A percentile compares a stretch with the other conserved stretches of the same genome.
phyloP scores from a whole-genome alignment of 1,140 invertebrate species.

The Nymphalis io region DNA sequence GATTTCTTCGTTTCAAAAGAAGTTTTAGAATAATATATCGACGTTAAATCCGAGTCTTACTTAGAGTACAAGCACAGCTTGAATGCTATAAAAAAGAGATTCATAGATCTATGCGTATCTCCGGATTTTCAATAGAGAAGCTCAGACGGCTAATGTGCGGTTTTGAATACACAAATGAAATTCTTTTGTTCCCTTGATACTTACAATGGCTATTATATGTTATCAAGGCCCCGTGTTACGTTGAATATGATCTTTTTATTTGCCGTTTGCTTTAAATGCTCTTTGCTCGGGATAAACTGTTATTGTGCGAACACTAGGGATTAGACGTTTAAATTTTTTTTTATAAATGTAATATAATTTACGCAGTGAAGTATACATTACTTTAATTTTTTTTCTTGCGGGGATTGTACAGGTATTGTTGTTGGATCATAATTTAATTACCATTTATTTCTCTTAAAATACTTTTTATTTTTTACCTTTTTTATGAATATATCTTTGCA shows the following conservation, averaged over 20 bases:
- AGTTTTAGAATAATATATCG: neutral
- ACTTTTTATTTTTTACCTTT: too few species aligned
- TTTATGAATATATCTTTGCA: too few species aligned
- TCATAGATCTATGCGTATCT: slow-evolving; percentile 3
- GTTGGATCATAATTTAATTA: too few species aligned
- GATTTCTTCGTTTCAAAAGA: too few species aligned
- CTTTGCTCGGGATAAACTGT: neutral
- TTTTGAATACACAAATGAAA: slow-evolving; percentile 14
- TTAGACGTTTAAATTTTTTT: neutral
- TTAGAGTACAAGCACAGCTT: neutral
- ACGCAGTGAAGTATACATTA: too few species aligned
- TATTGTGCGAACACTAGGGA: neutral
- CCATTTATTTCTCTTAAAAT: too few species aligned
- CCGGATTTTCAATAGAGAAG: slow-evolving; percentile 6
- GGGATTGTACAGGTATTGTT: too few species aligned
- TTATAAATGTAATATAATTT: neutral
- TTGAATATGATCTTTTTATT: slow-evolving; percentile 5
- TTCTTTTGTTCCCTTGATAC: neutral
- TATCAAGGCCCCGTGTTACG: neutral
- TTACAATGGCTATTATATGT: slow-evolving; percentile 11
- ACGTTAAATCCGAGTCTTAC: neutral
- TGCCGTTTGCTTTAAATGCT: neutral
- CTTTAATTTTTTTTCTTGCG: too few species aligned
- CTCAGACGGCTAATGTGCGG: slow-evolving; percentile 4
- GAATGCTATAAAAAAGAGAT: slow-evolving; percentile 2